A percentile compares a stretch with the other conserved stretches of the same genome.
Evolutionary conservation across 2,797 vertebrate genomes (phyloP).

Genomic region (Sebastes jordani): DNA sequence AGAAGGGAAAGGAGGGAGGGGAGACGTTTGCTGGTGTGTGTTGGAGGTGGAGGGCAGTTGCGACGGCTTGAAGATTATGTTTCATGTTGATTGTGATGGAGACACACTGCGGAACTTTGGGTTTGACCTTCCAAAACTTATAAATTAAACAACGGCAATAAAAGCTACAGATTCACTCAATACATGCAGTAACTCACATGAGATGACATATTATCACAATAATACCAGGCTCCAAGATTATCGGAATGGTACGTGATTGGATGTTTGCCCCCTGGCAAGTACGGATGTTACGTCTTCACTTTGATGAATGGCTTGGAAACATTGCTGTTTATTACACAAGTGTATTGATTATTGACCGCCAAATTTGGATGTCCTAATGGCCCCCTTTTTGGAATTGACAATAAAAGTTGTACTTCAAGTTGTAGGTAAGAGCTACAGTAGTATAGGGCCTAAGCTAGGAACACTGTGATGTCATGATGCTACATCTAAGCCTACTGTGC

Average conservation of each 20-base stretch:
- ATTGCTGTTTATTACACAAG: background rate
- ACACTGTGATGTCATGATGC: background rate
- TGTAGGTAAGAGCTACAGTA: background rate
- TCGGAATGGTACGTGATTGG: background rate
- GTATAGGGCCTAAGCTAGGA: too few relatives aligned
- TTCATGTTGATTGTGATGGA: slow-evolving; percentile 61
- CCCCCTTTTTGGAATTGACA: background rate
- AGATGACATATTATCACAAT: background rate
- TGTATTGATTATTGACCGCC: background rate
- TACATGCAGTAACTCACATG: background rate
- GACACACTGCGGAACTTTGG: slow-evolving; percentile 37
- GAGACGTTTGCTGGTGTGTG: slow-evolving; percentile 26
- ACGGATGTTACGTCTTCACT: background rate
- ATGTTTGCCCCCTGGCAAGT: background rate
- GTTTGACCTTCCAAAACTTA: slow-evolving; percentile 32
- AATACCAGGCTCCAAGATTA: background rate
- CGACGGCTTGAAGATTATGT: slow-evolving; percentile 52
- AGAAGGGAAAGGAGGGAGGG: slow-evolving; percentile 32
- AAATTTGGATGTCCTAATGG: background rate
- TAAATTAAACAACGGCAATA: background rate
- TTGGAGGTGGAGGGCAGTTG: slow-evolving; percentile 9
- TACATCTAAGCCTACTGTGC: background rate
- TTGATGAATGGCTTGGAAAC: background rate
- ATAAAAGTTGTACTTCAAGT: background rate
- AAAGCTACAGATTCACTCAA: background rate